Evolutionary conservation across 1,140 invertebrate species (phyloP).

Genomic region (Homalodisca vitripennis): DNA sequence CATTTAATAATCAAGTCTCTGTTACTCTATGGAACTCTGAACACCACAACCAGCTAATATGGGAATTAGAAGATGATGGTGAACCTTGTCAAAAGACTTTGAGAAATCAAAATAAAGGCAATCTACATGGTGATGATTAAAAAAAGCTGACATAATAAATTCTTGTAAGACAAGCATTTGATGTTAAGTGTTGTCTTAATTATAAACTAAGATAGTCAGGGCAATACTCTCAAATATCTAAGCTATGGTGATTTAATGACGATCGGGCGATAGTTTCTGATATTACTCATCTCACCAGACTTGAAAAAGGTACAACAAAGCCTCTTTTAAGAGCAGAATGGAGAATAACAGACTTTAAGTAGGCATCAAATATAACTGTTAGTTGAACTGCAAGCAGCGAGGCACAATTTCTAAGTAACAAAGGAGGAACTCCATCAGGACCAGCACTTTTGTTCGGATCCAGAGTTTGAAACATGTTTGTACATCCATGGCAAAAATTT

Average conservation of each 20-base stretch:
- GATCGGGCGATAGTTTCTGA: conserved; percentile 23
- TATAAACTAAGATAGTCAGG: conserved; percentile 14
- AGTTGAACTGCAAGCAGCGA: too few species aligned
- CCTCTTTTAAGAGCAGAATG: too few species aligned
- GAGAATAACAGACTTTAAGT: too few species aligned
- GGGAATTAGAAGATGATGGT: conserved; percentile 29
- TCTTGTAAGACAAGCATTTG: conserved; percentile 27
- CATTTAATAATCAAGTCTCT: background rate
- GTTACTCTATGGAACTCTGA: background rate
- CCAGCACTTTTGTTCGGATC: too few species aligned
- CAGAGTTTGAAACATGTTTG: too few species aligned
- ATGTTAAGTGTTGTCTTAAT: conserved; percentile 6
- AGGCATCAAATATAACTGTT: too few species aligned
- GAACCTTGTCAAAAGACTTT: conserved; percentile 34
- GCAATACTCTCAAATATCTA: conserved; percentile 21
- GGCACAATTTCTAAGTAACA: too few species aligned
- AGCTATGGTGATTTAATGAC: conserved; percentile 7
- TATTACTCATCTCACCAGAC: too few species aligned
- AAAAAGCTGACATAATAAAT: conserved; percentile 22
- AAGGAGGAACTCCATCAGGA: too few species aligned
- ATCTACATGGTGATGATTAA: conserved; percentile 25
- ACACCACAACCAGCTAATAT: conserved; percentile 29
- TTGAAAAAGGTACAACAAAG: too few species aligned
- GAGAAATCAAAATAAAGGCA: conserved; percentile 30
- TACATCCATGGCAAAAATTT: too few species aligned